Evolutionary conservation across 2,888 invertebrate genomes (phyloP), one percentile per base, ranked within the genome.

Genomic region (Tanypteryx hageni): DNA sequence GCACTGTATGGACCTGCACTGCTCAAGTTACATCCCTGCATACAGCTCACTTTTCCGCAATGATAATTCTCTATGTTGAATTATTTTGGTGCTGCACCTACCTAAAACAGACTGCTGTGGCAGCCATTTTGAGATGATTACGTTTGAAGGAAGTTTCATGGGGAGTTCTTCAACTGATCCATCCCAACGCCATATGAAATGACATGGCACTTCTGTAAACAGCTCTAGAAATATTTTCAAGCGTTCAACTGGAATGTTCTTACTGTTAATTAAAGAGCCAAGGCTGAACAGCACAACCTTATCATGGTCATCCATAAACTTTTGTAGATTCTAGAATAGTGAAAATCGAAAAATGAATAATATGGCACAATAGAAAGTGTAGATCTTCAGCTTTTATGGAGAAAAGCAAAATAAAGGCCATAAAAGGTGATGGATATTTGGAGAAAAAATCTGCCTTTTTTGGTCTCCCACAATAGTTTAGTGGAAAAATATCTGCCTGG

Each of bases 31-130:
- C n/a, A n/a, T n/a, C n/a, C n/a, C n/a, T n/a, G n/a, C n/a, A n/a
- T 44, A 44, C 5, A 44, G 44, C 1, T 44, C 44, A 44, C 44
- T 44, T 3, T 1, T 1, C 44, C 44, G 44, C 44, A 44, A 44
- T 44, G 5, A 44, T 44, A 44, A 44, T 44, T 44, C 44, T 44
- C 44, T 44, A 44, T 44, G 44, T 44, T 44, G 5, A 44, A 44
- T 44, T 44, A 44, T 44, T 44, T 44, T 44, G 44, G 44, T 44
- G 44, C 44, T 44, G 22, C n/a, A 89, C 89, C 13, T 94, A 96
- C 96, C 95, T 81, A 97, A 94, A 81, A 97, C 96, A 93, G 96
- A 96, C 93, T 96, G 96, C 94, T 97, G 97, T 0, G 97, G 97
- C 61, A 97, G 94, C 97, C 97, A 97, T 93, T 96, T 96, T 92